Evolutionary conservation across 30 jellyfish, hydroid and myxozoan species (phyloP), one percentile per base, ranked within the genome.

Genomic region (Cassiopea xamachana): DNA sequence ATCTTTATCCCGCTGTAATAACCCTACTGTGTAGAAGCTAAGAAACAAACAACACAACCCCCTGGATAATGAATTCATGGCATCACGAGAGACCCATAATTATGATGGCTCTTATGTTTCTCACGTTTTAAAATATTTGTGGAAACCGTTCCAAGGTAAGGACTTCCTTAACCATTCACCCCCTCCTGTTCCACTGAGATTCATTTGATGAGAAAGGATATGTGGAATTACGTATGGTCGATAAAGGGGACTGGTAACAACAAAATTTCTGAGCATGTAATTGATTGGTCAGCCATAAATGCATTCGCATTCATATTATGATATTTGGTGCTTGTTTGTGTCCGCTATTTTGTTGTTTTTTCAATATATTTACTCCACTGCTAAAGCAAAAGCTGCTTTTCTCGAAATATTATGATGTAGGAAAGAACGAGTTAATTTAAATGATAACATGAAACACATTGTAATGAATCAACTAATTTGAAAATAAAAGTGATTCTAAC

Each of bases 91-190:
- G 80, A 19, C 55, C 12, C 55, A 3, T 71, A 19, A 16, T 19
- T 16, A 2, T 1, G 15, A 1, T 71, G 7, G 17, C 27, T 18
- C 2, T 1, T n/a, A 71, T 19, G 80, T 71, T 71, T 71, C 80
- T 71, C 80, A 71, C 80, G 80, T 6, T 10, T 15, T 14, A 27
- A 71, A 16, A 18, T 71, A 71, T 71, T 4, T 27, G 39, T 71
- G 80, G 80, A 71, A 71, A 43, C 80, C 0, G n/a, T 27, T 55
- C 80, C 16, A 71, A 43, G 80, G 50, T n/a, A 43, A 71, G 50
- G 80, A 64, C 80, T 71, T 71, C 80, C 80, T 71, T 71, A 71
- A 8, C 15, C 55, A 39, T 7, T 3, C 39, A 71, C 80, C 80
- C 27, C 80, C 80, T 71, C 55, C 80, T 71, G 80, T 71, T 71